Conservation (phyloP, 2,888 invertebrate genomes). For the Tinea semifulvella region DNA sequence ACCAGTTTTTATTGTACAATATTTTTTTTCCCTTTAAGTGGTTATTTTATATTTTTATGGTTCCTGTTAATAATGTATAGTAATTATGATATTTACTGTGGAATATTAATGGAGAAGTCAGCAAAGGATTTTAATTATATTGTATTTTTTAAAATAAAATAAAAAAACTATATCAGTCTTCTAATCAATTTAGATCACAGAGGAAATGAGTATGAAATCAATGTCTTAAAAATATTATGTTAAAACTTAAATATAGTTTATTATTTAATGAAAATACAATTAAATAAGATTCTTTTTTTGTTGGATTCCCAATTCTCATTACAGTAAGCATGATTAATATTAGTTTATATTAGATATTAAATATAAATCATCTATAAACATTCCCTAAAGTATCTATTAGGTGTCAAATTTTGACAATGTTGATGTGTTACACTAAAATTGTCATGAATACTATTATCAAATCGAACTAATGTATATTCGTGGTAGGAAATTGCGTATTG, state of each 20-base stretch:
- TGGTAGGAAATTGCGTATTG: background rate
- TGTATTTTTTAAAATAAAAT: too few species aligned
- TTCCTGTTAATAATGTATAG: conserved; percentile 9
- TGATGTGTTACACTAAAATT: background rate
- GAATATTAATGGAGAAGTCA: too few species aligned
- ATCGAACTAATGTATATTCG: background rate
- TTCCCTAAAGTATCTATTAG: conserved; percentile 3
- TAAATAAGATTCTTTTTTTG: too few species aligned
- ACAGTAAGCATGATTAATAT: background rate
- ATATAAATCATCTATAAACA: background rate
- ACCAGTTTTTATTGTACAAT: background rate
- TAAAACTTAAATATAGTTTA: too few species aligned
- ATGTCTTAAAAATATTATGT: too few species aligned
- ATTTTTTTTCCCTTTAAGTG: too few species aligned
- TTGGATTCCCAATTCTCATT: conserved; percentile 1
- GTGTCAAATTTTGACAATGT: conserved; percentile 1
- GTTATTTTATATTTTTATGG: too few species aligned
- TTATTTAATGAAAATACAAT: too few species aligned
- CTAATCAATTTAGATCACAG: too few species aligned
- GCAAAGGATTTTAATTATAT: too few species aligned
- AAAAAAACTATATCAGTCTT: too few species aligned
- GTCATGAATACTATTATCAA: conserved; percentile 2
- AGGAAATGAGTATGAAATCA: too few species aligned
- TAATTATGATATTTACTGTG: background rate
- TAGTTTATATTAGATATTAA: conserved; percentile 1